Evolutionary conservation across 1,140 invertebrate species (phyloP).

Genomic region (Drosophila jambulina): DNA sequence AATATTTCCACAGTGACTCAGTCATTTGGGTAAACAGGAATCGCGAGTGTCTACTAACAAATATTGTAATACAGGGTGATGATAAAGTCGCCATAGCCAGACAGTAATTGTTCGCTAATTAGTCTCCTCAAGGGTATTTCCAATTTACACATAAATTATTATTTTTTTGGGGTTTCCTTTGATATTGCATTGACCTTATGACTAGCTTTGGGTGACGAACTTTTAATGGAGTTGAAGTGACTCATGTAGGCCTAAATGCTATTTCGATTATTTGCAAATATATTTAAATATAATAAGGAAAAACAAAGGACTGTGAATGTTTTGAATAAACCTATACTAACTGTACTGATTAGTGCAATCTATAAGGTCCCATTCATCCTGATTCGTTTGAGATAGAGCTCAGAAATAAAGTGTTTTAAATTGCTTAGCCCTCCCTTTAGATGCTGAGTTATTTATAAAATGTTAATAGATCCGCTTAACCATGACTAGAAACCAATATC

Average conservation of each 20-base stretch:
- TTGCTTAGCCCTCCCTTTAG: neutral
- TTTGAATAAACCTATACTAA: neutral
- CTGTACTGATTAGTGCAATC: neutral
- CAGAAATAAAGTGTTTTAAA: neutral
- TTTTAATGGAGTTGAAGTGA: conserved; percentile 2
- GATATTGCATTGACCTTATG: conserved; percentile 1
- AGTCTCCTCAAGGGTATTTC: conserved; percentile 7
- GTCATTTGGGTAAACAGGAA: conserved; percentile 29
- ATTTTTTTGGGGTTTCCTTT: conserved; percentile 19
- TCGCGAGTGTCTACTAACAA: conserved; percentile 12
- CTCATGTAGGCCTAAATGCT: neutral
- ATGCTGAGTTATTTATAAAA: conserved; percentile 6
- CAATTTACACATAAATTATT: conserved; percentile 14
- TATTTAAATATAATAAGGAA: neutral
- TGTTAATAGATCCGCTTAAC: conserved; percentile 5
- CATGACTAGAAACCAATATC: conserved; percentile 28
- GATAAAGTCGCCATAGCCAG: neutral
- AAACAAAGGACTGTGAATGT: neutral
- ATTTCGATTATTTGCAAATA: conserved; percentile 1
- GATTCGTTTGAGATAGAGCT: conserved; percentile 1
- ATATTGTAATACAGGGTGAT: neutral
- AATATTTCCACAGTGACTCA: conserved; percentile 54
- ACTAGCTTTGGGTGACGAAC: neutral
- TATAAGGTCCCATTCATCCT: neutral
- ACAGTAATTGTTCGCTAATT: conserved; percentile 25